Evolutionary conservation across 2,113 vertebrate species (phyloP), one percentile per base, ranked within the genome.

Genomic region (Bubo scandiacus): DNA sequence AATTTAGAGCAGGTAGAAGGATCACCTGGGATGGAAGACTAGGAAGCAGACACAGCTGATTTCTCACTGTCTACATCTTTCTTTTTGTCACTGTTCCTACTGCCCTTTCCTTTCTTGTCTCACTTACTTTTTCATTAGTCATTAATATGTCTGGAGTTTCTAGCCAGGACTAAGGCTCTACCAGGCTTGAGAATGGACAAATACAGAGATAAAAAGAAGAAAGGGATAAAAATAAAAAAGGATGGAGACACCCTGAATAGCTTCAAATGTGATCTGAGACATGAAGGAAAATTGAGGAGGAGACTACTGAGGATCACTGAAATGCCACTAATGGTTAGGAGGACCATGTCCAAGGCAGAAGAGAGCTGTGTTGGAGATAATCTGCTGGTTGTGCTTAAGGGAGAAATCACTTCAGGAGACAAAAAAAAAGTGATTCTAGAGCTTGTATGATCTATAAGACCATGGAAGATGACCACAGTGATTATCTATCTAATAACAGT

Each of bases 1-100:
- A 97, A 97, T 97, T 97, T 97, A 92, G 80, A 97, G 57, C 51
- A 92, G 80, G 81, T 68, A 94, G 91, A 96, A 95, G 19, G 42
- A 95, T 95, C 94, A 94, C 82, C 59, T 93, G 84, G 73, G 85
- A 92, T 83, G 92, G 81, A 86, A 81, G 40, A 78, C 42, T 36
- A 89, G 57, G 93, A 95, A 94, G 61, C 36, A 92, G 82, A 92
- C 57, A 84, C 40, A 85, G 73, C 12, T 55, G 88, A 95, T 96
- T 96, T 93, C 90, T 94, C 91, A 87, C 30, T 83, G 70, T 90
- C 58, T 93, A 70, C 59, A 70, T 95, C 74, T 94, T 91, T 94
- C 84, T 94, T 92, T 29, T 25, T 83, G 49, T 94, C 43, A 21
- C 71, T 58, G 42, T 66, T 92, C 61, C 12, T 91, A 66, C 78